These are phyloP conservation scores for Hofmannophila pseudospretella DNA, from an alignment of 2,888 invertebrate genomes.

Conservation along the genomic window DNA sequence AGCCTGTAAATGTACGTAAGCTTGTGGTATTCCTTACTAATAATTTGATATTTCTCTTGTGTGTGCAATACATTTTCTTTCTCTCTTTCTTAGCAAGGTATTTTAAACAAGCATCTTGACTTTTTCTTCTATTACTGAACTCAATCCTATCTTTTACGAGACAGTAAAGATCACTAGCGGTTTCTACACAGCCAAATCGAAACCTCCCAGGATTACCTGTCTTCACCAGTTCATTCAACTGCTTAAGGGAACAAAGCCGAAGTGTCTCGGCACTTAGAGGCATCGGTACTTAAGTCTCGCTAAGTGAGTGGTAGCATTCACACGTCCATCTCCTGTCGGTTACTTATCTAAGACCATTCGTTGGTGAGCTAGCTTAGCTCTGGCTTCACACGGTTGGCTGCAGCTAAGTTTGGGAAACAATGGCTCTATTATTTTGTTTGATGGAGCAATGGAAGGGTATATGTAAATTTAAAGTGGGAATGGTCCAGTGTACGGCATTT, in stretches of 20 bases:
- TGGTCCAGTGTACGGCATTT: too few species aligned
- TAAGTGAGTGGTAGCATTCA: constrained; percentile 13
- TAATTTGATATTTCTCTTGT: too few species aligned
- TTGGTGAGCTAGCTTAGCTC: background rate
- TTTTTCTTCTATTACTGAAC: too few species aligned
- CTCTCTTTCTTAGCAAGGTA: too few species aligned
- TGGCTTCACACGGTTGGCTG: background rate
- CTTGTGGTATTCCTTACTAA: too few species aligned
- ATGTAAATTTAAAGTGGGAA: too few species aligned
- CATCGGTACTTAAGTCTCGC: background rate
- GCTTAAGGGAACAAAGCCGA: constrained; percentile 1
- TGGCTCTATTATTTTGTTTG: background rate
- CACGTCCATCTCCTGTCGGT: constrained; percentile 11
- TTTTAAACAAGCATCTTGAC: too few species aligned
- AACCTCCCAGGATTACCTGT: background rate
- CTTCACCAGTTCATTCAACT: background rate
- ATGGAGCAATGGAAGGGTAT: background rate
- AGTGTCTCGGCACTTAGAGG: background rate
- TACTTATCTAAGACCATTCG: background rate
- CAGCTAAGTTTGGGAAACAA: background rate
- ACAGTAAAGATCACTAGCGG: too few species aligned
- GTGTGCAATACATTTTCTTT: too few species aligned
- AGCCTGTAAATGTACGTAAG: too few species aligned
- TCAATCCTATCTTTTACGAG: too few species aligned
- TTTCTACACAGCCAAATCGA: background rate